These are phyloP conservation scores for Microtus ochrogaster DNA, from an alignment of 2,113 vertebrate genomes.

Conservation along the genomic window DNA sequence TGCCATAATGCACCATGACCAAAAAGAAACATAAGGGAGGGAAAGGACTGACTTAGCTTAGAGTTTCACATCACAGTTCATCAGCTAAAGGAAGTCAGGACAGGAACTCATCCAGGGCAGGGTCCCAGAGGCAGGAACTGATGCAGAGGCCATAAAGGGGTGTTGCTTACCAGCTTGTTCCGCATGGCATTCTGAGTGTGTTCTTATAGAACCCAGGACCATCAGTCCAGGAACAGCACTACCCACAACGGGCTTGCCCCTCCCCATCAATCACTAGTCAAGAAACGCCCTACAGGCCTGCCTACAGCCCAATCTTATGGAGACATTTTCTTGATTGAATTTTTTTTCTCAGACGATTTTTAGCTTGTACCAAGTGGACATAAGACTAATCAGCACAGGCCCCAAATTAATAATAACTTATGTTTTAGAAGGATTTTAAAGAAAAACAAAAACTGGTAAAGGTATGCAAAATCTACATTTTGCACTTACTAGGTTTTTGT, in stretches of 20 bases:
- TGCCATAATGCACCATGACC: neutral
- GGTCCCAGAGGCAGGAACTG: neutral
- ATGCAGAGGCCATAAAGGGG: neutral
- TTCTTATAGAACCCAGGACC: neutral
- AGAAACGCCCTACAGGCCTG: neutral
- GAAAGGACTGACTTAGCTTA: neutral
- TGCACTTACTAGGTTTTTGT: neutral
- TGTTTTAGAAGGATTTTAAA: neutral
- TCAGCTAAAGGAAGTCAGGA: neutral
- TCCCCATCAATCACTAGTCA: neutral
- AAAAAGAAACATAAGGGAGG: too few relatives aligned
- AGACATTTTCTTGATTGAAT: neutral
- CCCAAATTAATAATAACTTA: neutral
- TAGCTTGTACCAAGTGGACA: neutral
- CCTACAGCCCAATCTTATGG: neutral
- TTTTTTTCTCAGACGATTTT: neutral
- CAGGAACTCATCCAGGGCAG: neutral
- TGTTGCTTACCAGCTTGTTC: neutral
- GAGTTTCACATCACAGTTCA: neutral
- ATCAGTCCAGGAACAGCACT: neutral
- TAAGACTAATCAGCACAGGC: neutral
- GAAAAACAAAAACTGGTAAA: neutral
- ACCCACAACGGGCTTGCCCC: neutral
- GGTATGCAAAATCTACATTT: neutral
- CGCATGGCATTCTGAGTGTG: too few relatives aligned